Percentiles rank a stretch among this genome's conserved stretches.
phyloP scores from a whole-genome alignment of 2,797 vertebrate species.

The Gallinago solitaria region DNA sequence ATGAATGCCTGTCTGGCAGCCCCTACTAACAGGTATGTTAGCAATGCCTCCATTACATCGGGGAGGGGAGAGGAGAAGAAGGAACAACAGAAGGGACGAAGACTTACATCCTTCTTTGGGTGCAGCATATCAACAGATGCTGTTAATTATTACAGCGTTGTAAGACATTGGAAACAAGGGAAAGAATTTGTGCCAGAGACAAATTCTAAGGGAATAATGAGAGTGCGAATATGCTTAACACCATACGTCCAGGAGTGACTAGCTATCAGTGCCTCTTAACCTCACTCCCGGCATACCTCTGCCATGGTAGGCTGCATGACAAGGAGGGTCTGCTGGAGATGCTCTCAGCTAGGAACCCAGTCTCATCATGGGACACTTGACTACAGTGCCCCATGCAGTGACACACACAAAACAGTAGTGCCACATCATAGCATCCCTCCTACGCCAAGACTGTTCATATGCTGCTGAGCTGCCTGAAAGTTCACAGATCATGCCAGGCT shows the following conservation, averaged over 20 bases:
- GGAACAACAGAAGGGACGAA: background rate
- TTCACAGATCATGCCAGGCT: background rate
- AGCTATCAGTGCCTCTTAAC: background rate
- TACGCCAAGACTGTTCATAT: background rate
- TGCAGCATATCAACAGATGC: background rate
- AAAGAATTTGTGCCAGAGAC: background rate
- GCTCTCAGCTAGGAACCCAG: background rate
- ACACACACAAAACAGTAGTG: background rate
- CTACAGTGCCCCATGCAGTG: background rate
- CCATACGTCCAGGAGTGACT: background rate
- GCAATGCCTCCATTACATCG: background rate
- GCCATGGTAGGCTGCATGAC: fast-evolving
- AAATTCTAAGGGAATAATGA: background rate
- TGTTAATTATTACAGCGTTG: background rate
- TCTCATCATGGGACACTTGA: background rate
- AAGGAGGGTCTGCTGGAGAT: background rate
- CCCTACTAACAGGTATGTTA: background rate
- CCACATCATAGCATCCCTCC: background rate
- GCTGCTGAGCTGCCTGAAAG: background rate
- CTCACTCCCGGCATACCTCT: background rate
- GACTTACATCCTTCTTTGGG: background rate
- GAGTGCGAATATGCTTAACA: background rate
- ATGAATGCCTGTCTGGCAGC: background rate
- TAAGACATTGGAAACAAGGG: background rate
- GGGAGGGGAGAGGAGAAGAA: background rate